Evolutionary conservation across 2,888 invertebrate species (phyloP).

Genomic region (Julus scandinavius): DNA sequence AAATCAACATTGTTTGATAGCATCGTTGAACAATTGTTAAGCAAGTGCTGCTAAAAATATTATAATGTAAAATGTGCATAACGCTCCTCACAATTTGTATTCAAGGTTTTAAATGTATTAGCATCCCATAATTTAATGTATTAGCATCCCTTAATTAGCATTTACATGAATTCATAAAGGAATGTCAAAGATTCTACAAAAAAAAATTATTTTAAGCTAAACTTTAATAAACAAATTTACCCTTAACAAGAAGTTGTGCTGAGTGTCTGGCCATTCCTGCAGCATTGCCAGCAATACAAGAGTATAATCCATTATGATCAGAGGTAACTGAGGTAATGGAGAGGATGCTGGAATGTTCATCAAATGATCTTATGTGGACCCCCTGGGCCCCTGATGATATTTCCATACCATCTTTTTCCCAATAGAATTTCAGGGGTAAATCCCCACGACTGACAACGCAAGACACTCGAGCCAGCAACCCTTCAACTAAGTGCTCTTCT

Average conservation of each 20-base stretch:
- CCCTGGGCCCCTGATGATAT: slow-evolving; percentile 56
- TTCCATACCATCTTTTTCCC: slow-evolving; percentile 72
- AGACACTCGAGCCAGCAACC: slow-evolving; percentile 58
- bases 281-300: slow-evolving; percentile 62
- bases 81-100: no score
- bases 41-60: no score
- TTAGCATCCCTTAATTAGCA: no score
- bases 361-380: slow-evolving; percentile 60
- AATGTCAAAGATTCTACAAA: background rate
- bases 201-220: background rate
- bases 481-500: background rate
- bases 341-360: slow-evolving; percentile 61
- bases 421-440: slow-evolving; percentile 58
- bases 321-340: slow-evolving; percentile 61
- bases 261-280: slow-evolving; percentile 60
- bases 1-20: no score
- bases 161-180: no score
- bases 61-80: no score
- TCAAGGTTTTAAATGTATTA: no score
- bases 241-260: slow-evolving; percentile 61
- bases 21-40: no score
- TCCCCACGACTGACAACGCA: slow-evolving; percentile 59
- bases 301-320: slow-evolving; percentile 62
- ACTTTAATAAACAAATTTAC: slow-evolving; percentile 57
- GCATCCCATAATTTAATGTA: no score